Evolutionary conservation across 2,797 vertebrate genomes (phyloP), one percentile per base, ranked within the genome.

Genomic region (Lates japonicus): DNA sequence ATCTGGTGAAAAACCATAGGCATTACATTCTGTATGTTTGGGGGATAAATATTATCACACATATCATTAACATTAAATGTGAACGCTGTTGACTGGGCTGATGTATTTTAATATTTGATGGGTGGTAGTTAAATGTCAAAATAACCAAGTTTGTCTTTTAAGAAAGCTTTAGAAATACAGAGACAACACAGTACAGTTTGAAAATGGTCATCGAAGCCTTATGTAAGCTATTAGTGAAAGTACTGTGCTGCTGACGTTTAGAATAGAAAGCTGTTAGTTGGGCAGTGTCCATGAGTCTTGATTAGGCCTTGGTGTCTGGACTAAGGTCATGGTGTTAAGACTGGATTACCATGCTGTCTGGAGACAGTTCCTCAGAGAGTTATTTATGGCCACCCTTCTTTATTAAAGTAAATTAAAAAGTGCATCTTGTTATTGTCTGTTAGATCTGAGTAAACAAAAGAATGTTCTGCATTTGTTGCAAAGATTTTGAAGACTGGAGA

Each of bases 281-380:
- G 66, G n/a, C n/a, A 29, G 57, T 55, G 58, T 79, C 69, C 70
- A 71, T 52, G 25, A 64, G 55, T 86, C 72, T 22, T 88, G 74
- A 44, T 81, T 61, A 35, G 75, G 62, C 31, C 12, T 76, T 87
- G 71, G 62, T 61, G 16, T 75, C 73, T 78, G 67, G 29, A 78
- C 74, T 71, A 31, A 39, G 87, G 88, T 87, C 77, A 87, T 6
- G 19, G 70, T 77, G 87, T 88, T 94, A 91, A 94, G 80, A 77
- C 80, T 78, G 88, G 92, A 94, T 93, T 94, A 94, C 63, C 60
- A 52, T 65, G 66, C 68, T 82, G 83, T 87, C 83, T 90, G 85
- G 60, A 85, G 72, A 74, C 48, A 39, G 80, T 78, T 79, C 72
- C 39, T 73, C 67, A 74, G 14, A 20, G 64, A 63, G 82, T 80